These are phyloP conservation scores for Syncerus caffer DNA, from an alignment of 2,797 vertebrate species.

Conservation along the genomic window DNA sequence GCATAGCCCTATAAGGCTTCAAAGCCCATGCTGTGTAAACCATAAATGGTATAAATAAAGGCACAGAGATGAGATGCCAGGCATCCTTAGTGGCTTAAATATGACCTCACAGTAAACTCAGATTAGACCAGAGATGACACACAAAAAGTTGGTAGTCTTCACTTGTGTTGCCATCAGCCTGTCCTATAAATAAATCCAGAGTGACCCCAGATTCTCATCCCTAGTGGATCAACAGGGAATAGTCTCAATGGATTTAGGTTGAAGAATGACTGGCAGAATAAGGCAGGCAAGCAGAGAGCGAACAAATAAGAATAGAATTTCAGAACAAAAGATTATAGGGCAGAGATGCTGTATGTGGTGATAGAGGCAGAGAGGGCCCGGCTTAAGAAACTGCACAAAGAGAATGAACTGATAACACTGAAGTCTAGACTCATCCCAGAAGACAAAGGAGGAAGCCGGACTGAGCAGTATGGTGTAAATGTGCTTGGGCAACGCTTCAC, in stretches of 20 bases:
- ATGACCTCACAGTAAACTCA: conserved; percentile 54
- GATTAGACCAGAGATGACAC: conserved; percentile 6
- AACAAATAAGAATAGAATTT: not conserved
- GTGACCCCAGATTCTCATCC: not conserved
- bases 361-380: conserved; percentile 52
- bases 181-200: not conserved
- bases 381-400: conserved; percentile 35
- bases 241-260: not conserved
- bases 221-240: not conserved
- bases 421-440: not conserved
- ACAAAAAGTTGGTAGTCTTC: conserved; percentile 17
- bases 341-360: conserved; percentile 46
- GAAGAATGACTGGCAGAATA: not conserved
- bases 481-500: not conserved
- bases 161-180: conserved; percentile 39
- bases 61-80: conserved; percentile 18
- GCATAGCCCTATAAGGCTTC: not conserved
- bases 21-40: conserved; percentile 1
- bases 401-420: not conserved
- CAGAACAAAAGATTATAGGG: not conserved
- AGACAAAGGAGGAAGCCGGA: not conserved
- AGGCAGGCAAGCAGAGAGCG: not conserved
- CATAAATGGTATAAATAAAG: not conserved
- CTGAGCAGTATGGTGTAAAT: not conserved
- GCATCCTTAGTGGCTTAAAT: not conserved